Base-by-base conservation (phyloP, 2,888 invertebrate species). In the Caenorhabditis drosophilae region DNA sequence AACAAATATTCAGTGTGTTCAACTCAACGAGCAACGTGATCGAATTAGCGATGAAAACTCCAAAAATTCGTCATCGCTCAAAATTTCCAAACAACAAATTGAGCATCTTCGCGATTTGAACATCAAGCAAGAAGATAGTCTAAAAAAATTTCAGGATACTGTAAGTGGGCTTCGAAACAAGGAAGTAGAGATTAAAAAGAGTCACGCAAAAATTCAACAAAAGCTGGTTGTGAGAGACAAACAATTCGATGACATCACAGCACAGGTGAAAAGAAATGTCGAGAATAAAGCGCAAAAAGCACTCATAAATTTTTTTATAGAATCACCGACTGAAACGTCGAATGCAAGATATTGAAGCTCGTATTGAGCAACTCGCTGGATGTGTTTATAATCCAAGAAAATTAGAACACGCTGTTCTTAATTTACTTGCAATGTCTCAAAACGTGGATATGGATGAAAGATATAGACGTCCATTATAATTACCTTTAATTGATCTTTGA, bases 1-100 rank as follows among this genome's bases (percentile, higher is more conserved):
- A n/a, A n/a, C n/a, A n/a, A n/a, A n/a, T n/a, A n/a, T 67, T 49
- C 23, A 74, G 73, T 64, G 63, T 38, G 69, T 66, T 18, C 64
- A 64, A 55, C 27, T 74, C 20, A 58, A 57, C 15, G 69, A 67
- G 22, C 67, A 74, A 46, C 48, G 56, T 1, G 68, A 73, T 26
- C 35, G 46, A 22, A 50, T 60, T 11, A 40, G 42, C 6, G 64
- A 73, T 40, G 70, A 68, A 12, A 49, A 48, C n/a, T 38, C 51
- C 12, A 64, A 59, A 40, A 57, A 56, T n/a, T 51, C 50, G 6
- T 31, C 44, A 11, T 48, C 46, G 22, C 16, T 67, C 12, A 50
- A 38, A 26, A 63, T 57, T 22, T 50, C 60, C 0, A 56, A 63
- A 27, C 63, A 63, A 35, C 59, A 70, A 40, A 58, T 70, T 23